Base-by-base conservation (phyloP, 2,888 invertebrate genomes). In the Calephelis perditalis region DNA sequence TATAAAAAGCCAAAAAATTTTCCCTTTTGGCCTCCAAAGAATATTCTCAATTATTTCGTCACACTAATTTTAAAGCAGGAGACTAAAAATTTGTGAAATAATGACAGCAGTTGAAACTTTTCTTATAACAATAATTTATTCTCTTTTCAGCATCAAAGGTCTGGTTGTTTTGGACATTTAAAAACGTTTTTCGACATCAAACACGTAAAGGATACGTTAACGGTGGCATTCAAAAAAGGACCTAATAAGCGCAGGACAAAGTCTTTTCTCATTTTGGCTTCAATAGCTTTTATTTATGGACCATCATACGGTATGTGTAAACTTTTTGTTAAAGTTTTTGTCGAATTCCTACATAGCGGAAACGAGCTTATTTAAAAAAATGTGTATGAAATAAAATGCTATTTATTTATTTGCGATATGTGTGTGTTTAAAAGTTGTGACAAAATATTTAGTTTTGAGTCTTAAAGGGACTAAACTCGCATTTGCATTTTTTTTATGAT, bases 171-270 rank as follows among this genome's bases (percentile, higher is more conserved):
- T 58, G 66, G 62, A 62, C 86, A 81, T 67, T 70, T 87, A 2
- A 86, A 79, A 77, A 78, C 81, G 63, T 91, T 92, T 73, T 92
- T 92, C 70, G 84, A 92, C 73, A 69, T 89, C 37, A 82, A 83
- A 70, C 91, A 92, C 70, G 87, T 92, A 36, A 84, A 78, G 63
- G 88, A 92, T 57, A 91, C 92, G 1, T 71, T 92, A 5, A 76
- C 79, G 56, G 88, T 92, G 1, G 90, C 89, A 56, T 91, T 92
- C 73, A 92, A 88, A 78, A 83, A 78, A 35, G 88, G 87, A 63
- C 86, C 87, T 45, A 82, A 86, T 68, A 67, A 75, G 7, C 70
- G 88, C 11, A 73, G 84, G 43, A 72, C 74, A 70, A 88, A 86
- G 74, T 84, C 83, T 8, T 82, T 87, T 70, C 77, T 89, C 63